These are phyloP conservation scores for Micrasema longulum DNA, from an alignment of 1,140 invertebrate genomes.

Conservation along the genomic window DNA sequence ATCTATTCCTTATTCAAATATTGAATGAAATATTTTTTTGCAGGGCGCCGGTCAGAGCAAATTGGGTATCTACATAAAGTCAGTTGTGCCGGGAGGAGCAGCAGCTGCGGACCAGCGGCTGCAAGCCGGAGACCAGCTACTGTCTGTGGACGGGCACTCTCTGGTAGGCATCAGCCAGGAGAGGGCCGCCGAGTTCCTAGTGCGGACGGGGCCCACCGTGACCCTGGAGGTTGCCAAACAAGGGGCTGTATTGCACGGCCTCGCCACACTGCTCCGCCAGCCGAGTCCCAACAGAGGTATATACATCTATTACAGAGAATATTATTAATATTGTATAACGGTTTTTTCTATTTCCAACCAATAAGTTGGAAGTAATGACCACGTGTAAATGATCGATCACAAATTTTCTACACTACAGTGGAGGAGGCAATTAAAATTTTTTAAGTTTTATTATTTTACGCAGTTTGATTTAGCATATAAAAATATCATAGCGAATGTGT, in stretches of 20 bases:
- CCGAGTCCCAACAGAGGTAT: slow-evolving; percentile 89
- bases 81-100: slow-evolving; percentile 94
- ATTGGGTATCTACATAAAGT: slow-evolving; percentile 97
- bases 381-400: no score
- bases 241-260: slow-evolving; percentile 95
- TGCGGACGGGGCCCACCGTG: slow-evolving; percentile 92
- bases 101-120: slow-evolving; percentile 94
- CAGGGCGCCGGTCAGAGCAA: slow-evolving; percentile 91
- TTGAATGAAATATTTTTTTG: slow-evolving; percentile 51
- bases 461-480: no score
- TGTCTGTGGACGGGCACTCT: slow-evolving; percentile 97
- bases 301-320: no score
- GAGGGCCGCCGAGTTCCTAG: slow-evolving; percentile 95
- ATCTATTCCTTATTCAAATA: no score
- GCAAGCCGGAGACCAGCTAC: slow-evolving; percentile 95
- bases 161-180: slow-evolving; percentile 97
- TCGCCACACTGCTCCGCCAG: slow-evolving; percentile 93
- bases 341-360: no score
- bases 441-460: no score
- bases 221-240: slow-evolving; percentile 97
- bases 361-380: no score
- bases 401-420: no score
- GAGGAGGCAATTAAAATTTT: no score
- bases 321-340: no score
- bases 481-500: no score